Percentiles rank a stretch among this genome's conserved stretches.
These are phyloP conservation scores for Cebus imitator DNA, from an alignment of 2,113 vertebrate species.

Conservation along the genomic window DNA sequence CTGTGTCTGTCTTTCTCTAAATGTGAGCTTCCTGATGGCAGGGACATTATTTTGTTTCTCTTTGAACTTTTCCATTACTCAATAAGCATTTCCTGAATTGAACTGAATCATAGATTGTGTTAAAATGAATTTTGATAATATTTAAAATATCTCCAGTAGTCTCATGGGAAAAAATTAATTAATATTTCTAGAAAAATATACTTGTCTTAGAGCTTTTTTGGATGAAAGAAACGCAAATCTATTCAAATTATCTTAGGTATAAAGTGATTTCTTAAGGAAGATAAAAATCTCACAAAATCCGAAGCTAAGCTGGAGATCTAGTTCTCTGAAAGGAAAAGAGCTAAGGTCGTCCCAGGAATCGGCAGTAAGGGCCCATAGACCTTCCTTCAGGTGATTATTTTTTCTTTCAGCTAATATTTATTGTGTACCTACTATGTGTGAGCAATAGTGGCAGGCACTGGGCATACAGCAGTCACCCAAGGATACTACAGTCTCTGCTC, in stretches of 20 bases:
- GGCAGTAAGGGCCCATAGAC: not conserved
- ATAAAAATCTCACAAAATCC: not conserved
- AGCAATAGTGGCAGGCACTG: not conserved
- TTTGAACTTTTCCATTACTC: not conserved
- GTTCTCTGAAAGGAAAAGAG: not conserved
- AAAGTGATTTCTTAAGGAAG: slow-evolving; percentile 4
- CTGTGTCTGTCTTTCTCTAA: not conserved
- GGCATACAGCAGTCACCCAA: not conserved
- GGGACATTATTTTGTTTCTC: not conserved
- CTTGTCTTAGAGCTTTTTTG: not conserved
- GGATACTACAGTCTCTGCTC: too few species aligned
- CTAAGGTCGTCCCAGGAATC: not conserved
- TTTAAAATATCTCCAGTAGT: not conserved
- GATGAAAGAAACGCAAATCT: not conserved
- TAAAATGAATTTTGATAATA: not conserved
- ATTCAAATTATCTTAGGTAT: not conserved
- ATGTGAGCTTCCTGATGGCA: not conserved
- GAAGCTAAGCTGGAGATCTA: not conserved
- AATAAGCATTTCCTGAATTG: not conserved
- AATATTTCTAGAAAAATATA: not conserved
- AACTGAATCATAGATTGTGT: not conserved
- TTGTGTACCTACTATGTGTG: not conserved
- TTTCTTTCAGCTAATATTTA: not conserved
- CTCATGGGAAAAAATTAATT: not conserved
- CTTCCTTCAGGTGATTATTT: not conserved